Evolutionary conservation across 2,113 vertebrate species (phyloP).

Genomic region (Baryphthengus martii): DNA sequence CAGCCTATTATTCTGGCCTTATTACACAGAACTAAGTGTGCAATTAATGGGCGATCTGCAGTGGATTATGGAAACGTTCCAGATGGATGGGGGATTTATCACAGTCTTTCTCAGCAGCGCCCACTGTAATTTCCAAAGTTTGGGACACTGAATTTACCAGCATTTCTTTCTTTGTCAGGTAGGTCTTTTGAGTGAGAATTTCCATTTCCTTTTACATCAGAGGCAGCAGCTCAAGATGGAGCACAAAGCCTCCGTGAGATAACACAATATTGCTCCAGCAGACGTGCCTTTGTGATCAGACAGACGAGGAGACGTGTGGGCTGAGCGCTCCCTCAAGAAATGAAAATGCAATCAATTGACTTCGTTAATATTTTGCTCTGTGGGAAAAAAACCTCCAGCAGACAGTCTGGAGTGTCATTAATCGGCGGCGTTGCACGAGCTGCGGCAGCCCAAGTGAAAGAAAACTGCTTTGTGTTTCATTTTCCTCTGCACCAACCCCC

Average conservation of each 20-base stretch:
- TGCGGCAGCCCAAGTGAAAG: neutral
- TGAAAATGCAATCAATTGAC: slow-evolving; percentile 29
- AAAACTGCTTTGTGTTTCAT: neutral
- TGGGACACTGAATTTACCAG: neutral
- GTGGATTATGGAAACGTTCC: slow-evolving; percentile 39
- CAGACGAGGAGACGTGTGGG: slow-evolving; percentile 19
- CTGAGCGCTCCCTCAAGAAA: slow-evolving; percentile 23
- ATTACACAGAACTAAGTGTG: slow-evolving; percentile 4
- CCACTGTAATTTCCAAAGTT: neutral
- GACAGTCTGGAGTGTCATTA: neutral
- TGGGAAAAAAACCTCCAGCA: slow-evolving; percentile 23
- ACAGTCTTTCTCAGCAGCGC: neutral
- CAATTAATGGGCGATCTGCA: slow-evolving; percentile 46
- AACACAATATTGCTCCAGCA: neutral
- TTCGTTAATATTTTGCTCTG: slow-evolving; percentile 37
- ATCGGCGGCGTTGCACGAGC: fast-evolving
- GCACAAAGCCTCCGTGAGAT: neutral
- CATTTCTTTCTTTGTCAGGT: neutral
- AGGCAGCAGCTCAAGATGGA: neutral
- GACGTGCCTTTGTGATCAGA: neutral
- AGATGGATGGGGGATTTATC: slow-evolving; percentile 22
- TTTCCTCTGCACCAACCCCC: neutral
- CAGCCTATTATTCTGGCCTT: slow-evolving; percentile 35
- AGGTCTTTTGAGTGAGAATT: neutral
- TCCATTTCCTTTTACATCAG: slow-evolving; percentile 35